Base-by-base conservation (phyloP, 2,113 vertebrate genomes). In the Siphamia tubifer region DNA sequence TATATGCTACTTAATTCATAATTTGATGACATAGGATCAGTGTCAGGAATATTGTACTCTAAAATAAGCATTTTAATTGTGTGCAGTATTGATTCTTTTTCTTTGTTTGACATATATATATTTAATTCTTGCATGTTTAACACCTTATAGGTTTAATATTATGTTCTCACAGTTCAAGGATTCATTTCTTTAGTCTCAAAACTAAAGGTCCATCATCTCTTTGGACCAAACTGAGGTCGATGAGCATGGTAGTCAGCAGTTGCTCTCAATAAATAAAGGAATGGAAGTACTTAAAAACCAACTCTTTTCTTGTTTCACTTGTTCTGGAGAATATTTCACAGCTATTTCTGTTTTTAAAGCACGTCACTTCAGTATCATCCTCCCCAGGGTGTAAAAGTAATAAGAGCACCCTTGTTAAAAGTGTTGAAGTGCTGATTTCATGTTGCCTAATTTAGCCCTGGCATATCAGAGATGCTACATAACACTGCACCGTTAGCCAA, bases 401-500 rank as follows among this genome's bases (percentile, higher is more conserved):
- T 73, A 76, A 49, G 32, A 65, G 39, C 48, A 65, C 62, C 52
- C 54, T 60, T 67, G 58, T 81, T 71, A 53, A 69, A 83, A 83
- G 39, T 75, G 58, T 81, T 79, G 44, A 77, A 70, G 54, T 76
- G 62, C 67, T 81, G 58, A 75, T 88, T 85, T 79, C 71, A 72
- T 38, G 13, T 68, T 61, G 78, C 67, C 80, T 75, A 54, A 84
- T 84, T 86, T 82, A 84, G 71, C 66, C 21, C 68, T 71, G 84
- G 74, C 66, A 56, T 61, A 73, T 71, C 67, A 68, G 39, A 77
- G 61, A 85, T 74, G 74, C 83, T 78, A 84, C 66, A 86, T 65
- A 87, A 81, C 47, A 53, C 72, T 73, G 66, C 48, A 64, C 79
- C 74, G 80, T 80, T 83, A 83, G 75, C 84, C 79, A 79, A 85